Base-by-base conservation (phyloP, 2,888 invertebrate genomes). In the Xanthia icteritia region DNA sequence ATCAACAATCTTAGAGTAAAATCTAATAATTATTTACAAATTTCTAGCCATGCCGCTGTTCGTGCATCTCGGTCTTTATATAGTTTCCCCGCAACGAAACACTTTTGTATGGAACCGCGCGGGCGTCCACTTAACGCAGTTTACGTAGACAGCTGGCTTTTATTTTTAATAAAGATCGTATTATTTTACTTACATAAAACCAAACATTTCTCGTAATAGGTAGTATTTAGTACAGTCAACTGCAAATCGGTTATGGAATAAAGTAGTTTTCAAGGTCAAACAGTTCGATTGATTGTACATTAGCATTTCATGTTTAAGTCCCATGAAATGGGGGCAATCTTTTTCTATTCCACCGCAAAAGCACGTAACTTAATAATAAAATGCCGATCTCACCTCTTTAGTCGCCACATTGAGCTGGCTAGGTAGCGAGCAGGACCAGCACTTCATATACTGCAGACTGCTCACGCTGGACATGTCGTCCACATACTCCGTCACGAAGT, bases 401-500 rank as follows among this genome's bases (percentile, higher is more conserved):
- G 91, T 89, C 0, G 88, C 70, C 8, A 92, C 89, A 73, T 95
- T 90, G 20, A 95, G 91, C 42, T 92, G 93, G 15, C 90, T 83
- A 11, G 95, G 95, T 89, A 95, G 89, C 74, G 95, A 95, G 70
- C 79, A 51, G 31, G 89, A 90, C 73, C 81, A 83, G 72, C 84
- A 74, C 81, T 81, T 82, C 82, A 85, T 80, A 71, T 84, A 86
- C 67, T 78, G 89, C 63, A 90, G 83, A 73, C 77, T 80, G 79
- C 85, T 81, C 51, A 83, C 78, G 77, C 79, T 82, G 83, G 87
- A 75, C 86, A 86, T 77, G 77, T 84, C 90, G 61, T 85, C 89
- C 17, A 77, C 88, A 77, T 84, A 90, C 82, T 89, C 91, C 66
- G 92, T 90, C 69, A 92, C 91, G 88, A 99, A 97, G 94, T 98